Base-by-base conservation (phyloP, 2,888 invertebrate species). In the Chrysolina oricalcia region DNA sequence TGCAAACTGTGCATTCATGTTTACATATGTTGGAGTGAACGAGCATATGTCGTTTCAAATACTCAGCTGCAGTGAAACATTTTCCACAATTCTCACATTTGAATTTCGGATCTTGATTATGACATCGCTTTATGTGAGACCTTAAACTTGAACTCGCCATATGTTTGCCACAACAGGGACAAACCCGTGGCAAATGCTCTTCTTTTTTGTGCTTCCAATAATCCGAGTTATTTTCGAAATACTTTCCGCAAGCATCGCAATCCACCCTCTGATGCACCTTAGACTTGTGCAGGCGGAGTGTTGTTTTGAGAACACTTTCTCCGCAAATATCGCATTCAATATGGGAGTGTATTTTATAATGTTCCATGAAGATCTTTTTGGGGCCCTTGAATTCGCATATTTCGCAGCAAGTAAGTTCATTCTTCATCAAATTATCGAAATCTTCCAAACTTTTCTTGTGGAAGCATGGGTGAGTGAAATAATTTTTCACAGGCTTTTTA, bases 261-360 rank as follows among this genome's bases (percentile, higher is more conserved):
- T 50, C 50, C 9, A 50, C 19, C 5, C n/a, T 6, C 19, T 50
- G n/a, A 19, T 50, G 50, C 19, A 17, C 50, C 6, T n/a, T n/a
- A 9, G 50, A 50, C 19, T 9, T 50, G 10, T 50, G 50, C 9
- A 19, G 2, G 50, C 50, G 50, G 11, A 50, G 19, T 19, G 50
- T 50, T n/a, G 50, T 50, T 50, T 19, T 19, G 19, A 8, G 19
- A 50, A 91, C 91, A 0, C 84, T 86, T 80, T 90, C 91, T n/a
- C 89, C 86, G 78, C 92, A 92, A 0, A 90, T 80, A 9, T 87
- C 83, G 75, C 92, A 92, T 21, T 85, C 85, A 53, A 87, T 88
- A 13, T 66, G 62, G 68, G 72, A 8, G 78, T 79, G 76, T 79
- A 79, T 41, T 64, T 78, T 50, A 78, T 75, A 11, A 59, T 78